Percentiles rank a stretch among this genome's conserved stretches.
These are phyloP conservation scores for Paracanthobrama guichenoti DNA, from an alignment of 2,113 vertebrate species.

Conservation along the genomic window DNA sequence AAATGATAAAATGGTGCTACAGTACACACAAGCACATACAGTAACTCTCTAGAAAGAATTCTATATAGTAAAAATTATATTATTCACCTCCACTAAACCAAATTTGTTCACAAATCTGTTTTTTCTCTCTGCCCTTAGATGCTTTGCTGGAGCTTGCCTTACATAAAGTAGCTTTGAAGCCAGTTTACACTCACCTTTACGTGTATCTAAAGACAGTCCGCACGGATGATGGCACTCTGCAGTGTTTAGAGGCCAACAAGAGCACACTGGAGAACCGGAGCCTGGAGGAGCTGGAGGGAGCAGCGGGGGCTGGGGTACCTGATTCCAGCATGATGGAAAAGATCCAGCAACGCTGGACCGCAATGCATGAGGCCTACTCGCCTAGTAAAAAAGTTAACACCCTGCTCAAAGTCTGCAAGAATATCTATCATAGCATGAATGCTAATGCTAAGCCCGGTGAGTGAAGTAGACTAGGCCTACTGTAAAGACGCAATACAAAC, in stretches of 20 bases:
- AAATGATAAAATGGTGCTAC: background rate
- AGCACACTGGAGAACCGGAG: conserved; percentile 56
- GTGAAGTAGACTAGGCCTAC: conserved; percentile 16
- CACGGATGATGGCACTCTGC: conserved; percentile 64
- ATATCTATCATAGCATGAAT: conserved; percentile 83
- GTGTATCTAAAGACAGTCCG: conserved; percentile 69
- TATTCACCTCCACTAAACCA: background rate
- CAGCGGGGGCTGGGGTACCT: conserved; percentile 68
- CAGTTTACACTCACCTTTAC: conserved; percentile 76
- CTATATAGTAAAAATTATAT: background rate
- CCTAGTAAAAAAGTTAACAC: conserved; percentile 83
- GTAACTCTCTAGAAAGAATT: background rate
- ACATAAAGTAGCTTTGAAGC: conserved; percentile 83
- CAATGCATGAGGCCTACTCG: conserved; percentile 79
- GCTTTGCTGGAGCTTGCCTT: conserved; percentile 78
- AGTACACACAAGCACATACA: background rate
- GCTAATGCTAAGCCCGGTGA: conserved; percentile 70
- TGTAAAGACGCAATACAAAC: background rate
- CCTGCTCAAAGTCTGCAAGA: conserved; percentile 84
- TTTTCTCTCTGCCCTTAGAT: conserved; percentile 64
- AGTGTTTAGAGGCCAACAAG: conserved; percentile 67
- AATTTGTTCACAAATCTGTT: background rate
- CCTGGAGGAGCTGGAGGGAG: conserved; percentile 70
- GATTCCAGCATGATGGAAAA: conserved; percentile 73
- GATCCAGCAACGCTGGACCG: conserved; percentile 75